phyloP scores from a whole-genome alignment of 2,888 invertebrate genomes.

The Drosophila histrio region DNA sequence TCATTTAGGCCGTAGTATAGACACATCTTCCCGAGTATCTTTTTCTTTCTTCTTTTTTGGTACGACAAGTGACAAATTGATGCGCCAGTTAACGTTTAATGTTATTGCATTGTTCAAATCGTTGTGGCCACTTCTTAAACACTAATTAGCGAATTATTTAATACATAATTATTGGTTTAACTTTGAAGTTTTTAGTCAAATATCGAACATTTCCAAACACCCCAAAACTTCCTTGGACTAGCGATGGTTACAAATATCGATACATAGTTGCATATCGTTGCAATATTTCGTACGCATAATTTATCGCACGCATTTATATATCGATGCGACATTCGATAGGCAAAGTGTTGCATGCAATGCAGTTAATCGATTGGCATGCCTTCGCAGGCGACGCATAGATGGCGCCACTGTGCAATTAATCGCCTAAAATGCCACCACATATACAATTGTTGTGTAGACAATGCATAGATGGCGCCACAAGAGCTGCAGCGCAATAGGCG shows the following conservation, averaged over 20 bases:
- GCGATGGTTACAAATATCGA: slow-evolving; percentile 44
- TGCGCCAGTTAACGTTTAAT: neutral
- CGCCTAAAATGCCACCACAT: too few relatives aligned
- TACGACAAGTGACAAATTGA: slow-evolving; percentile 4
- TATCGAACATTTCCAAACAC: slow-evolving; percentile 79
- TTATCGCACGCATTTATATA: too few relatives aligned
- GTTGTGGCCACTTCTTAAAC: slow-evolving; percentile 41
- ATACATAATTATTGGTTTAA: slow-evolving; percentile 63
- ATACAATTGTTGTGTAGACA: too few relatives aligned
- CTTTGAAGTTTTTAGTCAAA: slow-evolving; percentile 66
- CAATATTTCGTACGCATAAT: slow-evolving; percentile 1
- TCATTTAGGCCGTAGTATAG: slow-evolving; percentile 74
- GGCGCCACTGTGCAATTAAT: slow-evolving; percentile 39
- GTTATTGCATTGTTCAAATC: slow-evolving; percentile 26
- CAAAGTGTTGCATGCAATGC: slow-evolving; percentile 2
- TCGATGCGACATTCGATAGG: slow-evolving; percentile 24
- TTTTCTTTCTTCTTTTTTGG: slow-evolving; percentile 43
- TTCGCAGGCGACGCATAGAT: slow-evolving; percentile 21
- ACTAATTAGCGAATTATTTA: slow-evolving; percentile 48
- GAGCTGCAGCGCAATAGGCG: neutral
- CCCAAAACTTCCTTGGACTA: slow-evolving; percentile 50
- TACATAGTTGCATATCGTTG: slow-evolving; percentile 8
- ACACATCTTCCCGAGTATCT: slow-evolving; percentile 67
- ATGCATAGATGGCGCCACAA: slow-evolving; percentile 41
- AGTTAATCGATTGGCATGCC: slow-evolving; percentile 3